phyloP scores from a whole-genome alignment of 2,797 vertebrate species.

The Glyptemys insculpta region DNA sequence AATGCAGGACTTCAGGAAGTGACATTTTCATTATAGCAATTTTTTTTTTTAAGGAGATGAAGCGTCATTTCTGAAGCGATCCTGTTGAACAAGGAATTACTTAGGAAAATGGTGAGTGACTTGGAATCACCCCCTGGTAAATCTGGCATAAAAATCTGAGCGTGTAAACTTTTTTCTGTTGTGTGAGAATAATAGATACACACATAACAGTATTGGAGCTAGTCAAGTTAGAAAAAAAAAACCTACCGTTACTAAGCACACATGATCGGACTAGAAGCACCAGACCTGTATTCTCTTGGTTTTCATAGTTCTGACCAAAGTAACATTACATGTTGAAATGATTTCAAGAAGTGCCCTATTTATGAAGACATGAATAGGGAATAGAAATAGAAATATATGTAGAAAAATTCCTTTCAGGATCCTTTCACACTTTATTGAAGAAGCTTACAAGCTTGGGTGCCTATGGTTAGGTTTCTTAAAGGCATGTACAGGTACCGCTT shows the following conservation, averaged over 20 bases:
- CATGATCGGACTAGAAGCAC: not conserved
- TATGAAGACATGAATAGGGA: not conserved
- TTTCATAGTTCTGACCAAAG: fast-evolving
- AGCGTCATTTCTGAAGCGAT: not conserved
- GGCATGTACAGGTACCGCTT: not conserved
- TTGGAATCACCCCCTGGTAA: not conserved
- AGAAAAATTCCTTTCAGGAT: fast-evolving
- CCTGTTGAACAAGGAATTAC: not conserved
- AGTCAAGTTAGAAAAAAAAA: fast-evolving
- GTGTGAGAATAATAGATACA: not conserved
- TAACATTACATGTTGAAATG: fast-evolving
- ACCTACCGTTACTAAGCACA: fast-evolving
- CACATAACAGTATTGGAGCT: fast-evolving
- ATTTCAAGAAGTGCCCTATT: not conserved
- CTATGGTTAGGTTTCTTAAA: not conserved
- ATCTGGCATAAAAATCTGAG: not conserved
- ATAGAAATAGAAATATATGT: not conserved
- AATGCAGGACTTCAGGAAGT: not conserved
- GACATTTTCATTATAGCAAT: not conserved
- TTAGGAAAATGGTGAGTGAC: not conserved
- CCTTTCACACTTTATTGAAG: not conserved
- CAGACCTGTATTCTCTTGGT: fast-evolving
- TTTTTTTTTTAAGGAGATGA: not conserved
- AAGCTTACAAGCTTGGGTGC: not conserved
- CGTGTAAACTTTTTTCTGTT: not conserved